phyloP scores from a whole-genome alignment of 2,113 vertebrate genomes.

The Puma concolor region DNA sequence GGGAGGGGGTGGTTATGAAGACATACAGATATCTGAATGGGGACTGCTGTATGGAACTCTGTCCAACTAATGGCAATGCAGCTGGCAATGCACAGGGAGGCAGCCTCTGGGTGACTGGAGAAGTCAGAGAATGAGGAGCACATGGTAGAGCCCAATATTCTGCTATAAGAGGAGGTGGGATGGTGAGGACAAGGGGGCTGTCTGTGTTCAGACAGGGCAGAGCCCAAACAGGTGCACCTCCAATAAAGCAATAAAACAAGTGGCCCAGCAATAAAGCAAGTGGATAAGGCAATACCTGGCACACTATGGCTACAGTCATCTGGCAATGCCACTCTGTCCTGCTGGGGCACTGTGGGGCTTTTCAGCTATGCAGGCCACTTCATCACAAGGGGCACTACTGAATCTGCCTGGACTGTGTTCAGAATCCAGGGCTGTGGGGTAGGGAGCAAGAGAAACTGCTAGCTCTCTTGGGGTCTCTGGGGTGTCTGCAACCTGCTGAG shows the following conservation, averaged over 20 bases:
- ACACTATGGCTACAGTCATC: background rate
- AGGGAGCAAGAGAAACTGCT: background rate
- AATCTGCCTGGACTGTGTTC: background rate
- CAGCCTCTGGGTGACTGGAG: background rate
- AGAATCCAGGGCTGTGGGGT: background rate
- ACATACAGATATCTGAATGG: background rate
- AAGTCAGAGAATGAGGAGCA: background rate
- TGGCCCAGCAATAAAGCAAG: background rate
- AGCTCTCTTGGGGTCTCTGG: background rate
- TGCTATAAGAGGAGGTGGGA: fast-evolving
- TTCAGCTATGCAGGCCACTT: background rate
- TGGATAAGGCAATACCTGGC: background rate
- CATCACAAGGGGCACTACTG: background rate
- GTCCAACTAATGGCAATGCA: background rate
- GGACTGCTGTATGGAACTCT: background rate
- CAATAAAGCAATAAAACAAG: too few species aligned
- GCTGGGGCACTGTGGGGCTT: background rate
- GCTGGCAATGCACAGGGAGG: background rate
- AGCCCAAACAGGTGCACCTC: background rate
- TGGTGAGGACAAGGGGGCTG: fast-evolving
- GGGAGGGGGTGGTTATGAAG: background rate
- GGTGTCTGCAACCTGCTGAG: fast-evolving
- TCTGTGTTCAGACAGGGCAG: background rate
- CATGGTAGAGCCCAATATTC: background rate
- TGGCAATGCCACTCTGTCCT: background rate